These are phyloP conservation scores for Arnoldichthys spilopterus DNA, from an alignment of 2,797 vertebrate genomes.

Conservation along the genomic window DNA sequence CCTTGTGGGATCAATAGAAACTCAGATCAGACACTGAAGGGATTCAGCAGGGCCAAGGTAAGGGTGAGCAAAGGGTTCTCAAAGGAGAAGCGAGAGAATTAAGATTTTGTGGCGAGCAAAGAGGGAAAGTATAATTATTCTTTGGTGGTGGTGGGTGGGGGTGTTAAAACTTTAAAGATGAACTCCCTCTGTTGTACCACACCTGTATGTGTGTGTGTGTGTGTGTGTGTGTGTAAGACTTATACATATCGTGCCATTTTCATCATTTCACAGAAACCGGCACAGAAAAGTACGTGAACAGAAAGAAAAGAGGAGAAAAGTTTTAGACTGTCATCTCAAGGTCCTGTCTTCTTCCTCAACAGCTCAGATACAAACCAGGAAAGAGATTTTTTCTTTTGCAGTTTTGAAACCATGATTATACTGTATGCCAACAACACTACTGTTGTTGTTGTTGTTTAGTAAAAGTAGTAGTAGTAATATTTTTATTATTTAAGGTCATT, in stretches of 20 bases:
- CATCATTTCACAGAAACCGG: constrained; percentile 3
- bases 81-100: constrained; percentile 26
- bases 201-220: too few relatives aligned
- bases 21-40: constrained; percentile 18
- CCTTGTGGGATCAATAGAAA: constrained; percentile 29
- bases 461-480: too few relatives aligned
- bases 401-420: background rate
- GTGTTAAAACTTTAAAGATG: background rate
- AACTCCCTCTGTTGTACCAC: constrained; percentile 21
- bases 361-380: background rate
- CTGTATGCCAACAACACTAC: too few relatives aligned
- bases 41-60: constrained; percentile 4
- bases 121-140: constrained; percentile 36
- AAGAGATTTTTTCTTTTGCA: background rate
- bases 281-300: constrained; percentile 2
- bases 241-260: constrained; percentile 25
- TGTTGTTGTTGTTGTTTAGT: too few relatives aligned
- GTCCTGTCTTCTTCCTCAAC: constrained; percentile 1
- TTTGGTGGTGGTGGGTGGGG: too few relatives aligned
- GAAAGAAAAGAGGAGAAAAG: background rate
- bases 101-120: background rate
- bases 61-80: constrained; percentile 20
- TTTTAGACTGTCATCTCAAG: constrained; percentile 30
- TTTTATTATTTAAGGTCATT: too few relatives aligned
- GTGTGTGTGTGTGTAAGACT: constrained; percentile 15